Conservation (phyloP, 2,888 invertebrate genomes). For the Seira ritae region DNA sequence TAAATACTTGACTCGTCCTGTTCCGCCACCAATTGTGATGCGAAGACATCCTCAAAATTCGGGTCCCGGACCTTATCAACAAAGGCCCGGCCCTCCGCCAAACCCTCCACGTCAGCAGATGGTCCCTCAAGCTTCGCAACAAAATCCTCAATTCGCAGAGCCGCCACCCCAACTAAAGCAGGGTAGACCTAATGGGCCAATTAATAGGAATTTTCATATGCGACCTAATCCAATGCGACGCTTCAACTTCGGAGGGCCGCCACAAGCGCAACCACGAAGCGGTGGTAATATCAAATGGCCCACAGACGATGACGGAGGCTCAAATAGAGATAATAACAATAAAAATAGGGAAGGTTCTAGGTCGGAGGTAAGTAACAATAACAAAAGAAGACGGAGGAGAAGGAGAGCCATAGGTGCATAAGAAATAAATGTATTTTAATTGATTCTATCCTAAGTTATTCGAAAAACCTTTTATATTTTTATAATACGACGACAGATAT, state of each 20-base stretch:
- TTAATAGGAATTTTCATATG: conserved; percentile 50
- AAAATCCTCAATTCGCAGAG: conserved; percentile 34
- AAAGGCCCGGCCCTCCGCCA: conserved; percentile 40
- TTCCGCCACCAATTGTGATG: conserved; percentile 72
- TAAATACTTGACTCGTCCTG: conserved; percentile 70
- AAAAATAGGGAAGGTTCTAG: conserved; percentile 8
- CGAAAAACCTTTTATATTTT: background rate
- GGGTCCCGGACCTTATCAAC: conserved; percentile 39
- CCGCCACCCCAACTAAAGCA: conserved; percentile 33
- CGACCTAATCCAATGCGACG: conserved; percentile 41
- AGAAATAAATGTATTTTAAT: conserved; percentile 11
- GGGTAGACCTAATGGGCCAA: conserved; percentile 24
- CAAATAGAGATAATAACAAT: background rate
- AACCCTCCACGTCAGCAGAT: conserved; percentile 42
- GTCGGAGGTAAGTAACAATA: conserved; percentile 3
- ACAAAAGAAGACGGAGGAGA: conserved; percentile 36
- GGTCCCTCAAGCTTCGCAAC: conserved; percentile 35
- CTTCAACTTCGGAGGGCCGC: conserved; percentile 53
- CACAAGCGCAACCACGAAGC: conserved; percentile 59
- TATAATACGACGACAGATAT: background rate
- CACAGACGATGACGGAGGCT: conserved; percentile 45
- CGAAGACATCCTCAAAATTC: conserved; percentile 65
- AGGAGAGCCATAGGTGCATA: conserved; percentile 36
- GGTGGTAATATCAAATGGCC: conserved; percentile 68
- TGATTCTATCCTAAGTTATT: conserved; percentile 13